Evolutionary conservation across 2,888 invertebrate species (phyloP), one percentile per base, ranked within the genome.

Genomic region (Sphaerophoria taeniata): DNA sequence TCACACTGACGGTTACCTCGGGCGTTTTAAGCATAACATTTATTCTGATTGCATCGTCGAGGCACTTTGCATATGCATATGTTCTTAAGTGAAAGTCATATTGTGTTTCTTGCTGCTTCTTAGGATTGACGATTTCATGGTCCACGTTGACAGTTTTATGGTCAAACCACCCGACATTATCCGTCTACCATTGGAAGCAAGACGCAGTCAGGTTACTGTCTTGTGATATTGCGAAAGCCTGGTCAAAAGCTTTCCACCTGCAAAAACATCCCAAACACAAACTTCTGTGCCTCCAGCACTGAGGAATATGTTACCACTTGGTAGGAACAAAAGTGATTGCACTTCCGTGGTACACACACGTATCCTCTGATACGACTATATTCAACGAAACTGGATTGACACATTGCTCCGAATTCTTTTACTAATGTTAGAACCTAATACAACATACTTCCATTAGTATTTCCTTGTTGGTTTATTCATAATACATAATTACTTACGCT

Each of bases 211-310:
- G 0, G 98, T 99, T 0, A 99, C 95, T 0, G 98, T 98, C 93
- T 99, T 99, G 92, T 98, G 98, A 92, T 99, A 99, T 88, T 97
- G 96, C 2, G 96, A 96, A 87, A 99, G 94, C 89, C 95, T 95
- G 1, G 97, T 95, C 33, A 99, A 91, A 72, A 97, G 93, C 90
- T 96, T 95, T 9, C 98, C 98, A 36, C 98, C 97, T 87, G 96
- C 95, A 67, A 98, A 94, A 5, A 96, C 95, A 91, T 99, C 99
- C 98, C 98, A 99, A 0, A 99, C 96, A 92, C 96, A 95, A 6
- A 98, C 95, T 91, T 96, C 96, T 45, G 96, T 97, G 0, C 97
- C 98, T 88, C 98, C 98, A 79, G 98, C 98, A 88, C 98, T 97
- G 60, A 98, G 93, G 90, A 99, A 96, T 89, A 99, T 94, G 53